Evolutionary conservation across 1,140 invertebrate genomes (phyloP), one percentile per base, ranked within the genome.

Genomic region (Drosophila simulans): DNA sequence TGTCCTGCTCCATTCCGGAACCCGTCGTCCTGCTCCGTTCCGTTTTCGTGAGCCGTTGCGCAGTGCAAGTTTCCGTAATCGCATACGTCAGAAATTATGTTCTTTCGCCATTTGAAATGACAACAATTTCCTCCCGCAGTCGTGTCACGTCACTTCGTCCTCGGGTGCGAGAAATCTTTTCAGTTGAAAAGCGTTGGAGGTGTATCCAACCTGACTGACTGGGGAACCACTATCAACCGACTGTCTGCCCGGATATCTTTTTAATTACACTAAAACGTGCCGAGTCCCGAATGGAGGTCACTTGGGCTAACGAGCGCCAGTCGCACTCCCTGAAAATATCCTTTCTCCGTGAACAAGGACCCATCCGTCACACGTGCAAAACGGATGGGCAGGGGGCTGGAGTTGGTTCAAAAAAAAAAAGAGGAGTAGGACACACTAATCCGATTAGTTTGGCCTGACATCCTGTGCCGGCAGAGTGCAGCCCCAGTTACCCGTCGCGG

Each of bases 201-300:
- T 64, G 74, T 74, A 58, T 39, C 58, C 57, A 27, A 10, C 22
- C 43, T 22, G 39, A 59, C 57, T 55, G 34, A 39, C 25, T 48
- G 49, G 22, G 60, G 25, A 54, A 46, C 49, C 49, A 71, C 58
- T 64, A 59, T 65, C 76, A 63, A 52, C 52, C 62, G 69, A 56
- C 64, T 64, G 80, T 57, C 71, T 86, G 82, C 64, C 72, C 62
- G 84, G 70, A 88, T 88, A 88, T 89, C 71, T 88, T 89, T 88
- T 88, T 88, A 88, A 88, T 88, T 88, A 88, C 76, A 89, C 84
- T 88, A 89, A 88, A 88, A 88, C 84, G 83, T 88, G 83, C 51
- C 80, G 83, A 76, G 69, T 60, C 79, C 75, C 59, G 51, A 80
- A 88, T 88, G 65, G 84, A 80, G 83, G 83, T 88, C 83, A 88